Percentiles rank a stretch among this genome's conserved stretches.
These are phyloP conservation scores for Hypomecis atomaria DNA, from an alignment of 2,888 invertebrate species.

Conservation along the genomic window DNA sequence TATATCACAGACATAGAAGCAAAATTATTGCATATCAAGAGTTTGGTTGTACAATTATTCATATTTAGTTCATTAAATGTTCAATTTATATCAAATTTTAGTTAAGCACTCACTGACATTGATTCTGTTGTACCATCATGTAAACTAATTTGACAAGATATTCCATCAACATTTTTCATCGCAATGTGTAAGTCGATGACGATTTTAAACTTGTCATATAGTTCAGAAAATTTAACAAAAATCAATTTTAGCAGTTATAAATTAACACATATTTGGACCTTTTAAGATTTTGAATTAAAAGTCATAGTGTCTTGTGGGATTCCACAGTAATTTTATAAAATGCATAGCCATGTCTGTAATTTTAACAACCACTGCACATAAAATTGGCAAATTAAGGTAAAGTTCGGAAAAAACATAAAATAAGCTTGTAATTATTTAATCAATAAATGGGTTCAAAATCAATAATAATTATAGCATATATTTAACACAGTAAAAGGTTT, in stretches of 20 bases:
- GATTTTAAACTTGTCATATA: too few species aligned
- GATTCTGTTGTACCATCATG: too few species aligned
- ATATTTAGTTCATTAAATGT: not conserved
- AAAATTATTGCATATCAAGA: constrained; percentile 19
- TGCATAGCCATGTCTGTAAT: constrained; percentile 47
- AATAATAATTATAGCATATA: constrained; percentile 58
- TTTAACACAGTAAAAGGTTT: constrained; percentile 71
- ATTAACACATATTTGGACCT: too few species aligned
- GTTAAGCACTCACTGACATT: not conserved
- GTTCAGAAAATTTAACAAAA: not conserved
- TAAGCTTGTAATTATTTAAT: constrained; percentile 61
- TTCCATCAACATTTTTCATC: too few species aligned
- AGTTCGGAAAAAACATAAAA: constrained; percentile 57
- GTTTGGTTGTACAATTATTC: not conserved
- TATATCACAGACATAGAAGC: constrained; percentile 34
- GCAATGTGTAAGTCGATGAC: too few species aligned
- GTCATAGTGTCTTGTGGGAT: not conserved
- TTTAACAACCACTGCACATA: constrained; percentile 43
- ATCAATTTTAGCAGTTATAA: too few species aligned
- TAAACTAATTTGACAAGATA: too few species aligned
- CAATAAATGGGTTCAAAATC: constrained; percentile 62
- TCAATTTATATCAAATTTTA: not conserved
- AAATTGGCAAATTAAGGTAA: constrained; percentile 48
- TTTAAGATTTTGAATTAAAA: not conserved
- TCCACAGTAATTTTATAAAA: constrained; percentile 4